Evolutionary conservation across 2,797 vertebrate genomes (phyloP).

Genomic region (Pseudocheirus occidentalis): DNA sequence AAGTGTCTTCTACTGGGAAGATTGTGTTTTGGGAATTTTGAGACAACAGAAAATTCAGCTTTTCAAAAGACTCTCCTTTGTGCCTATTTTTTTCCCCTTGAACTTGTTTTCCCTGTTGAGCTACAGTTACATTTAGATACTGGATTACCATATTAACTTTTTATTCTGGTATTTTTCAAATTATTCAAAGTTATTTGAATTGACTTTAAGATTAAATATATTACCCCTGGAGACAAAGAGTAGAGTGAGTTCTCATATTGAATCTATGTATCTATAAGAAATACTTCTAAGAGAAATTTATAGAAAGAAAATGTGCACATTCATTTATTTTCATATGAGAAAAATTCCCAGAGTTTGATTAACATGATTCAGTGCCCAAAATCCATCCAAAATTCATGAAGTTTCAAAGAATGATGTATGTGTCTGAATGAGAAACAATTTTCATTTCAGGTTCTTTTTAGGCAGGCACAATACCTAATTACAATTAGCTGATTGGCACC

Average conservation of each 20-base stretch:
- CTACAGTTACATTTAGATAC: constrained; percentile 51
- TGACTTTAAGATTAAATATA: constrained; percentile 57
- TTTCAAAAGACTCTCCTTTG: constrained; percentile 61
- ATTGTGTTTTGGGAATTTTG: constrained; percentile 56
- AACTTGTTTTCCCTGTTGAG: constrained; percentile 63
- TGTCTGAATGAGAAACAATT: constrained; percentile 75
- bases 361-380: constrained; percentile 53
- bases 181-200: constrained; percentile 61
- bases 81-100: constrained; percentile 31
- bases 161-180: constrained; percentile 66
- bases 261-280: constrained; percentile 59
- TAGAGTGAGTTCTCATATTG: constrained; percentile 53
- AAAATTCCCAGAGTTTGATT: constrained; percentile 38
- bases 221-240: constrained; percentile 35
- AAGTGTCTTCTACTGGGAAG: constrained; percentile 2
- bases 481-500: constrained; percentile 81
- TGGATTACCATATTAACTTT: constrained; percentile 42
- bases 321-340: constrained; percentile 34
- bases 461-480: constrained; percentile 79
- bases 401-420: constrained; percentile 69
- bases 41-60: constrained; percentile 18
- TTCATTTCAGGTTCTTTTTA: constrained; percentile 81
- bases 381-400: constrained; percentile 77
- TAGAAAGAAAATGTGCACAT: constrained; percentile 41
- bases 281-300: constrained; percentile 52